Evolutionary conservation across 1,140 invertebrate genomes (phyloP), one percentile per base, ranked within the genome.

Genomic region (Pristionchus pacificus): DNA sequence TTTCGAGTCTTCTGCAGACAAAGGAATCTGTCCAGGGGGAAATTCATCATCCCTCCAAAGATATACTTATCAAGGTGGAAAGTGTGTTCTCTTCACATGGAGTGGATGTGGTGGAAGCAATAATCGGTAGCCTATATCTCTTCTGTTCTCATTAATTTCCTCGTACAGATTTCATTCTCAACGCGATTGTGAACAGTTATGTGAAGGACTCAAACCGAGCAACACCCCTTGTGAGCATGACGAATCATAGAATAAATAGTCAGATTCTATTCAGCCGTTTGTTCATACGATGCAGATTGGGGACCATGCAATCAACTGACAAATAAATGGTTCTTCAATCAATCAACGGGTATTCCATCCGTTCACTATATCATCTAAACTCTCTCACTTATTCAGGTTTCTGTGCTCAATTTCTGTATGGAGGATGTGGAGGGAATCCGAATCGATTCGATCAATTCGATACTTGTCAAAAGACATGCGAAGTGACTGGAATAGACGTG

Each of bases 51-150:
- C 38, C 38, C 38, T 49, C 38, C 6, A 10, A 6, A 49, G 38
- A 19, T 49, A 49, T 19, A 84, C 80, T 72, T 87, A 82, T 68
- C 78, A 81, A 70, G 60, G 70, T 19, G 71, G 73, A 25, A 76
- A 77, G 27, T 86, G 85, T 73, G 72, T 81, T 29, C 30, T 27
- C 0, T 86, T 86, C 71, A 77, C 75, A 6, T 86, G 85, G 74
- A 79, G 79, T 25, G 85, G 85, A 6, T 86, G 85, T 70, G 76
- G 75, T 25, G 85, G 85, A 6, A 86, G 85, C 74, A 72, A 77
- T 19, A 86, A 86, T 75, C 75, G 77, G 65, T 60, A 68, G n/a
- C n/a, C n/a, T n/a, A n/a, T n/a, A n/a, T n/a, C n/a, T n/a, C n/a
- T n/a, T n/a, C n/a, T n/a, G n/a, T n/a, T n/a, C n/a, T n/a, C n/a